phyloP scores from a whole-genome alignment of 2,888 invertebrate species.

The Baccha elongata region DNA sequence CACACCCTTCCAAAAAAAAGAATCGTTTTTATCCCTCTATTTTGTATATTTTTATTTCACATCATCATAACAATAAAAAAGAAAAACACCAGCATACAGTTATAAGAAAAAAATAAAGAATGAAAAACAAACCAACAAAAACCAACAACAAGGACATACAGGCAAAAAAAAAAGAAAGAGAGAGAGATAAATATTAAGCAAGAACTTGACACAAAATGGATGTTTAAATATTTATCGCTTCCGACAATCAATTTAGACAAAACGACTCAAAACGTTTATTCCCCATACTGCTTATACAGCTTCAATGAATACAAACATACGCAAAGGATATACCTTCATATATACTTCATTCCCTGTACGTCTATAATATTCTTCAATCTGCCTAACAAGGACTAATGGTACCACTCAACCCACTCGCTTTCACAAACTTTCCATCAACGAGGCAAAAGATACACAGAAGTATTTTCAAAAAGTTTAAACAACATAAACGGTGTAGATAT shows the following conservation, averaged over 20 bases:
- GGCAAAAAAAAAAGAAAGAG: slow-evolving; percentile 3
- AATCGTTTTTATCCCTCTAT: slow-evolving; percentile 12
- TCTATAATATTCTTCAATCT: slow-evolving; percentile 67
- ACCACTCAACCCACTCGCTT: not conserved
- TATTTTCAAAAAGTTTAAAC: slow-evolving; percentile 30
- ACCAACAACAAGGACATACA: not conserved
- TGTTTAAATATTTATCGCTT: slow-evolving; percentile 72
- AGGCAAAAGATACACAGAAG: slow-evolving; percentile 45
- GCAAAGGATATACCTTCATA: not conserved
- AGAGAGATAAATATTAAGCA: slow-evolving; percentile 66
- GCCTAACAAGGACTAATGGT: slow-evolving; percentile 22
- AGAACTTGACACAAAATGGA: slow-evolving; percentile 69
- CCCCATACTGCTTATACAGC: not conserved
- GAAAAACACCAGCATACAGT: slow-evolving; percentile 23
- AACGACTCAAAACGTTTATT: slow-evolving; percentile 68
- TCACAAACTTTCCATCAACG: not conserved
- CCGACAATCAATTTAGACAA: slow-evolving; percentile 73
- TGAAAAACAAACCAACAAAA: slow-evolving; percentile 15
- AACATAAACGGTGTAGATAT: slow-evolving; percentile 18
- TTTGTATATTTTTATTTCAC: slow-evolving; percentile 21
- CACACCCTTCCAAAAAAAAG: not conserved
- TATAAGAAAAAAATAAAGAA: slow-evolving; percentile 18
- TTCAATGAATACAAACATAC: not conserved
- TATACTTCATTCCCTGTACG: not conserved
- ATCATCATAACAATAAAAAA: slow-evolving; percentile 48